A percentile compares a stretch with the other conserved stretches of the same genome.
These are phyloP conservation scores for Neoascia interrupta DNA, from an alignment of 2,888 invertebrate species.

Conservation along the genomic window DNA sequence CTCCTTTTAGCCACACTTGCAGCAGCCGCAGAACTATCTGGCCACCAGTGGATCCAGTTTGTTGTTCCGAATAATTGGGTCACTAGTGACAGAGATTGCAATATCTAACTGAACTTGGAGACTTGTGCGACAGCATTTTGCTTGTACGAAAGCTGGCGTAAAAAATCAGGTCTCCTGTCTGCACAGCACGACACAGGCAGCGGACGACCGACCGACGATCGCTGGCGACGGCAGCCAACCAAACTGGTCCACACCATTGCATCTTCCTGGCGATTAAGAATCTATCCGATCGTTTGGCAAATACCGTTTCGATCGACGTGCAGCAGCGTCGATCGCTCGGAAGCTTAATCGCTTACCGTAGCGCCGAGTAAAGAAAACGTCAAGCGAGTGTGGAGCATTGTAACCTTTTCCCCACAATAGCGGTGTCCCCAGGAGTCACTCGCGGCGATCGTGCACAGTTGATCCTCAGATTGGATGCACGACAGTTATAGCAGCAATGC, in stretches of 20 bases:
- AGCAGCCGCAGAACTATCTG: conserved; percentile 18
- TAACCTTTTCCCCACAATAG: background rate
- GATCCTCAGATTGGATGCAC: conserved; percentile 34
- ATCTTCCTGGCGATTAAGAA: conserved; percentile 26
- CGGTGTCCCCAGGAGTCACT: conserved; percentile 7
- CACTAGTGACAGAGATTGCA: conserved; percentile 59
- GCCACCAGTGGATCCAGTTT: conserved; percentile 41
- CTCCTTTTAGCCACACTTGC: conserved; percentile 8
- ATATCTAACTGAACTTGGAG: conserved; percentile 59
- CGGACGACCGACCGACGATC: background rate
- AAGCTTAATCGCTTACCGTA: conserved; percentile 56
- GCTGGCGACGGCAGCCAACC: too few species aligned
- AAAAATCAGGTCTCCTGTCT: conserved; percentile 61
- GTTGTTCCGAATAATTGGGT: conserved; percentile 55
- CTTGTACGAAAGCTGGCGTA: background rate
- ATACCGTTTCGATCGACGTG: conserved; percentile 50
- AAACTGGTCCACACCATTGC: conserved; percentile 48
- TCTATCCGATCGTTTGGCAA: conserved; percentile 25
- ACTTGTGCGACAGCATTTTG: conserved; percentile 59
- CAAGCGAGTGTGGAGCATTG: conserved; percentile 46
- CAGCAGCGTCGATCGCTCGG: conserved; percentile 29
- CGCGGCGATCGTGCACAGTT: conserved; percentile 25
- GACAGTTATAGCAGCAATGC: conserved; percentile 38
- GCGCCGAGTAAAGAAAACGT: conserved; percentile 64
- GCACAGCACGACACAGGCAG: conserved; percentile 19